A percentile compares a stretch with the other conserved stretches of the same genome.
phyloP scores from a whole-genome alignment of 2,888 invertebrate genomes.

The Drosophila picticornis region DNA sequence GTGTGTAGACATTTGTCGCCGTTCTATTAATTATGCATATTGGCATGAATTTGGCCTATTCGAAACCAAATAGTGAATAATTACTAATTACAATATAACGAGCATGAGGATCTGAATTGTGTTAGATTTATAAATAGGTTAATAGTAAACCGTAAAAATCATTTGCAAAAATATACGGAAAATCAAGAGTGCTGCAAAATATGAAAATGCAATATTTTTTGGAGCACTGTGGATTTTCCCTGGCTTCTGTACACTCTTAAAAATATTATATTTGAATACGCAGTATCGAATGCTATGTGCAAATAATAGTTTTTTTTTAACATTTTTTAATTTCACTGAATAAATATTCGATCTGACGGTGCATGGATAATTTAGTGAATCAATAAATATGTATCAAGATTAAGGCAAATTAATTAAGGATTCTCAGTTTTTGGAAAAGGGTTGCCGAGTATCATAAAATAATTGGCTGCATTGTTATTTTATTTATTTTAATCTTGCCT shows the following conservation, averaged over 20 bases:
- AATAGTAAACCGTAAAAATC: accelerated
- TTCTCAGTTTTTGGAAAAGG: not conserved
- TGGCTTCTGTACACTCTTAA: not conserved
- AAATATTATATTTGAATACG: not conserved
- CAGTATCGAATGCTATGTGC: not conserved
- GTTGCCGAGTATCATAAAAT: not conserved
- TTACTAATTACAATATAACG: not conserved
- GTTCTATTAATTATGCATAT: not conserved
- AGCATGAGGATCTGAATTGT: not conserved
- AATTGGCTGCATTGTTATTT: not conserved
- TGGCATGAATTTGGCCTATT: not conserved
- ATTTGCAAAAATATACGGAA: not conserved
- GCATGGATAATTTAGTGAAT: not conserved
- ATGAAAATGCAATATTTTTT: not conserved
- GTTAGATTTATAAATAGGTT: not conserved
- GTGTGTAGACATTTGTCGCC: not conserved
- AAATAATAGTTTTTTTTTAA: not conserved
- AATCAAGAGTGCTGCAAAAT: accelerated
- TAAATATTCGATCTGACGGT: not conserved
- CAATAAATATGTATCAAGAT: not conserved
- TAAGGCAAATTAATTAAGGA: not conserved
- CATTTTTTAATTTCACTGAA: not conserved
- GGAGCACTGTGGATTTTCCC: not conserved
- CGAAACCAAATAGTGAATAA: conserved; percentile 16
- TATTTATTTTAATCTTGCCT: not conserved